Percentiles rank a stretch among this genome's conserved stretches.
Conservation (phyloP, 2,113 vertebrate genomes). For the Aegithalos caudatus region DNA sequence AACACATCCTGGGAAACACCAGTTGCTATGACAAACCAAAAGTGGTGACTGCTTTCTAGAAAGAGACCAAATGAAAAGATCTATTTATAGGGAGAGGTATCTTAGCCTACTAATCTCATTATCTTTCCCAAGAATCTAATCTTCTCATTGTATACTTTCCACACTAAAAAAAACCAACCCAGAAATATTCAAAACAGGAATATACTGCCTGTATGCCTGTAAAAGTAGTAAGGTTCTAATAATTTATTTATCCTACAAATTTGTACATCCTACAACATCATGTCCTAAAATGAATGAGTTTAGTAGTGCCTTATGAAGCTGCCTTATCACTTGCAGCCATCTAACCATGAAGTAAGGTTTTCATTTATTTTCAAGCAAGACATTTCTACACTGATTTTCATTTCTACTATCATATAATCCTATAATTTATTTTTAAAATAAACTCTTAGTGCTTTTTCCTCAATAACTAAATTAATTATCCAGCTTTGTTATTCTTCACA, state of each 20-base stretch:
- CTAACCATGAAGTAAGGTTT: background rate
- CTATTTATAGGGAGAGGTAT: background rate
- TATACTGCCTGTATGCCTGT: background rate
- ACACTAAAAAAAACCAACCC: background rate
- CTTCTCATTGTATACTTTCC: background rate
- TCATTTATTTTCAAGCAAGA: background rate
- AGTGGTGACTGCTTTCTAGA: background rate
- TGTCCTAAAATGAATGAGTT: background rate
- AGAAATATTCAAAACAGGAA: background rate
- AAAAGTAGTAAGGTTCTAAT: background rate
- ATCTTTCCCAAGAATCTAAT: background rate
- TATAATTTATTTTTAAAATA: background rate
- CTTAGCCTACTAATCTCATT: background rate
- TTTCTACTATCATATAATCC: background rate
- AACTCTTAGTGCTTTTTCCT: background rate
- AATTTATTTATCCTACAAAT: background rate
- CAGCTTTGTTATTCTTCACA: background rate
- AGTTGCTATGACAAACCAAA: background rate
- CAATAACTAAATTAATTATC: background rate
- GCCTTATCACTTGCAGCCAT: background rate
- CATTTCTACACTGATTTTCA: background rate
- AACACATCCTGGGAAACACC: background rate
- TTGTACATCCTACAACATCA: background rate
- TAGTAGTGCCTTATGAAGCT: background rate
- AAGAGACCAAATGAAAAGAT: background rate